phyloP scores from a whole-genome alignment of 2,113 vertebrate species.

The Python bivittatus region DNA sequence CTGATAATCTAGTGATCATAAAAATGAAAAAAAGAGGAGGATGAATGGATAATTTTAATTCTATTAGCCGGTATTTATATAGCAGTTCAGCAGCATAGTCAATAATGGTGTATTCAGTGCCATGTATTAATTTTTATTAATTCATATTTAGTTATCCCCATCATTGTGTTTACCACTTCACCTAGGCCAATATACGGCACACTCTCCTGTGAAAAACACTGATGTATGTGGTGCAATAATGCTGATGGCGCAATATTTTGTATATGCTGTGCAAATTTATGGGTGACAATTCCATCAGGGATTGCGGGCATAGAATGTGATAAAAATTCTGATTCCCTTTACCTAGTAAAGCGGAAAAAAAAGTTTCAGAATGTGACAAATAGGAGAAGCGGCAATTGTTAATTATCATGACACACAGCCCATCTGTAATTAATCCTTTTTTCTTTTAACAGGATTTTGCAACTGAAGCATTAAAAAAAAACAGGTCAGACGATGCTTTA shows the following conservation, averaged over 20 bases:
- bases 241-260: conserved; percentile 69
- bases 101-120: neutral
- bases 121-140: conserved; percentile 10
- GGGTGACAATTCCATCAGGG: conserved; percentile 67
- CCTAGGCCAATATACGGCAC: conserved; percentile 4
- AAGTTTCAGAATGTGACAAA: conserved; percentile 68
- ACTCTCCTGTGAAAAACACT: conserved; percentile 24
- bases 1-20: neutral
- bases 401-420: conserved; percentile 71
- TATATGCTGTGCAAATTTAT: conserved; percentile 73
- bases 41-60: neutral
- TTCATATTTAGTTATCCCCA: conserved; percentile 14
- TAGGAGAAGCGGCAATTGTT: conserved; percentile 68
- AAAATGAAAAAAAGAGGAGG: neutral
- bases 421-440: conserved; percentile 69
- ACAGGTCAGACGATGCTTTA: conserved; percentile 70
- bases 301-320: conserved; percentile 65
- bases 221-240: conserved; percentile 49
- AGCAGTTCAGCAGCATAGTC: conserved; percentile 18
- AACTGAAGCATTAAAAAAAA: conserved; percentile 63
- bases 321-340: conserved; percentile 71
- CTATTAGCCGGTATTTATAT: conserved; percentile 15
- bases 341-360: conserved; percentile 58
- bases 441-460: conserved; percentile 64
- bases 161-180: conserved; percentile 26